phyloP scores from a whole-genome alignment of 2,113 vertebrate genomes.

The Cacatua alba region DNA sequence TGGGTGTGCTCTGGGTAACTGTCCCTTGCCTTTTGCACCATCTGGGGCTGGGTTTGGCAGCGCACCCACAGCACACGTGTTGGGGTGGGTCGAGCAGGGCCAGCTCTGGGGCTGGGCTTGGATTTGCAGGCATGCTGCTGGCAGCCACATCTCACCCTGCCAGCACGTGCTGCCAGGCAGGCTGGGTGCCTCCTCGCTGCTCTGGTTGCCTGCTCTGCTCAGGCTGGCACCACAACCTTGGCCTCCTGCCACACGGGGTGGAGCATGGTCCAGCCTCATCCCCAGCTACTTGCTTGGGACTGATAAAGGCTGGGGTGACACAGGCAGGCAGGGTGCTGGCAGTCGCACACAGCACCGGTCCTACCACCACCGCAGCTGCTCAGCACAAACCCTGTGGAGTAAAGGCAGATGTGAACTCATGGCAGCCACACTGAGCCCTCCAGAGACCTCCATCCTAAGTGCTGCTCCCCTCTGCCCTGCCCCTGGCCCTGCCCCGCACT shows the following conservation, averaged over 20 bases:
- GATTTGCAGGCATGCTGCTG: not conserved
- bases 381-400: not conserved
- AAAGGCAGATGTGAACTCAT: not conserved
- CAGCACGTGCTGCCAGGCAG: not conserved
- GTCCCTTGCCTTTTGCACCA: not conserved
- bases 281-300: rapidly evolving
- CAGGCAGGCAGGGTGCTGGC: not conserved
- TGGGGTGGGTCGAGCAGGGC: not conserved
- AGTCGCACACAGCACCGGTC: not conserved
- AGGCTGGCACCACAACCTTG: not conserved
- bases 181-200: not conserved
- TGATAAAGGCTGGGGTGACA: not conserved
- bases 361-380: rapidly evolving
- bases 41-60: not conserved
- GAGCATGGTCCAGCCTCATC: not conserved
- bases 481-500: not conserved
- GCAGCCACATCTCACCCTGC: not conserved
- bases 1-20: not conserved
- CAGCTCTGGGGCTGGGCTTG: not conserved
- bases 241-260: rapidly evolving
- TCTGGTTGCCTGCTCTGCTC: not conserved
- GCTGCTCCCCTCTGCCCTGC: not conserved
- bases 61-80: rapidly evolving
- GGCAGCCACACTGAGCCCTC: not conserved
- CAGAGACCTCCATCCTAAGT: not conserved